phyloP scores from a whole-genome alignment of 1,140 invertebrate genomes.

The Lasioglossum baleicum region DNA sequence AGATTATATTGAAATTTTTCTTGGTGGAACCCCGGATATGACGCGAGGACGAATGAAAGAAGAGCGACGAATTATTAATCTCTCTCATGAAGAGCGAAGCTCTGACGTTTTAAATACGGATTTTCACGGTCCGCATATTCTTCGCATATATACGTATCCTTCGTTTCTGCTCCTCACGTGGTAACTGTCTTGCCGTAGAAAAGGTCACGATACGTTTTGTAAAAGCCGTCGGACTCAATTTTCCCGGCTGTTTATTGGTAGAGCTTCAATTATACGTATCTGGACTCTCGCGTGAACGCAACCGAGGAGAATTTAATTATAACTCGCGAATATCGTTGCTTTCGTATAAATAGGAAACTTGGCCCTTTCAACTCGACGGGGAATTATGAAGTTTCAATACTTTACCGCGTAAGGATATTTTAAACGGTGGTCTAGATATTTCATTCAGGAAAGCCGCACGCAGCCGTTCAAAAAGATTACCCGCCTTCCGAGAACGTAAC shows the following conservation, averaged over 20 bases:
- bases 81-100: constrained; percentile 8
- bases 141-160: constrained; percentile 2
- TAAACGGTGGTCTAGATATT: not conserved
- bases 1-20: not conserved
- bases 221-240: not conserved
- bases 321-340: not conserved
- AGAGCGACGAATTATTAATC: constrained; percentile 36
- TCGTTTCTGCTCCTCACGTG: not conserved
- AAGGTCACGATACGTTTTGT: not conserved
- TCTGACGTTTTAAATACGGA: constrained; percentile 37
- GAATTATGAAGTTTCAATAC: not conserved
- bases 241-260: not conserved
- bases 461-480: constrained; percentile 17
- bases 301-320: not conserved
- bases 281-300: not conserved
- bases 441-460: not conserved
- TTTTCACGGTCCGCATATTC: constrained; percentile 30
- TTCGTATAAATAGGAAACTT: not conserved
- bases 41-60: not conserved
- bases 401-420: not conserved
- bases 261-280: not conserved
- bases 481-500: not conserved
- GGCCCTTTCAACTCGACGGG: not conserved
- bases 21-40: not conserved
- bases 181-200: not conserved